These are phyloP conservation scores for Cathartes aura DNA, from an alignment of 2,113 vertebrate genomes.

Conservation along the genomic window DNA sequence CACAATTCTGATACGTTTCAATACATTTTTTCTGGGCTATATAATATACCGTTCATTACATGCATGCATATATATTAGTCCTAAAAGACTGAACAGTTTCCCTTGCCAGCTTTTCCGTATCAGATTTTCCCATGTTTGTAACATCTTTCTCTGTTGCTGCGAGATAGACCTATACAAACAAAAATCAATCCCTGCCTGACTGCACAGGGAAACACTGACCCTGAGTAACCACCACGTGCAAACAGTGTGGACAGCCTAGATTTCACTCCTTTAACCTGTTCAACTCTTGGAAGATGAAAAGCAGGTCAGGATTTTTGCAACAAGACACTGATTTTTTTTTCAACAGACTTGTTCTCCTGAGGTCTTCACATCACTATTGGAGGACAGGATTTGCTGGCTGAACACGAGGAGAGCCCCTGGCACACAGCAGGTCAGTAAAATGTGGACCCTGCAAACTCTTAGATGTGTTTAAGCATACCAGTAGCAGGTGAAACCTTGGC, in stretches of 20 bases:
- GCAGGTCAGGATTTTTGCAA: not conserved
- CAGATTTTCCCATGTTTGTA: not conserved
- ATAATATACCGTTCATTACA: not conserved
- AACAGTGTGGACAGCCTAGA: not conserved
- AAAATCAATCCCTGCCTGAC: slow-evolving; percentile 2
- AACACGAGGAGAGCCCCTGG: not conserved
- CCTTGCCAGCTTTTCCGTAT: not conserved
- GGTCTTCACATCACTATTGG: not conserved
- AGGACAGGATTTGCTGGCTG: not conserved
- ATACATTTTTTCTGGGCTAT: not conserved
- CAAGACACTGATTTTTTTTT: not conserved
- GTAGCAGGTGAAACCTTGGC: not conserved
- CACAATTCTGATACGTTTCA: not conserved
- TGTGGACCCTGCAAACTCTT: not conserved
- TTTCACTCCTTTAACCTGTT: not conserved
- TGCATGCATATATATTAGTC: not conserved
- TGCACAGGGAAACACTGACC: not conserved
- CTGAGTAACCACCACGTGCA: not conserved
- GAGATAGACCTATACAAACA: not conserved
- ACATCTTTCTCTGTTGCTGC: not conserved
- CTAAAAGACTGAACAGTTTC: not conserved
- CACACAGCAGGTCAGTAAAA: not conserved
- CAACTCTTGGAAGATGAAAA: not conserved
- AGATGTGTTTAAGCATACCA: not conserved
- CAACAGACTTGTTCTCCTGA: not conserved